Evolutionary conservation across 2,797 vertebrate species (phyloP).

Genomic region (Picus viridis): DNA sequence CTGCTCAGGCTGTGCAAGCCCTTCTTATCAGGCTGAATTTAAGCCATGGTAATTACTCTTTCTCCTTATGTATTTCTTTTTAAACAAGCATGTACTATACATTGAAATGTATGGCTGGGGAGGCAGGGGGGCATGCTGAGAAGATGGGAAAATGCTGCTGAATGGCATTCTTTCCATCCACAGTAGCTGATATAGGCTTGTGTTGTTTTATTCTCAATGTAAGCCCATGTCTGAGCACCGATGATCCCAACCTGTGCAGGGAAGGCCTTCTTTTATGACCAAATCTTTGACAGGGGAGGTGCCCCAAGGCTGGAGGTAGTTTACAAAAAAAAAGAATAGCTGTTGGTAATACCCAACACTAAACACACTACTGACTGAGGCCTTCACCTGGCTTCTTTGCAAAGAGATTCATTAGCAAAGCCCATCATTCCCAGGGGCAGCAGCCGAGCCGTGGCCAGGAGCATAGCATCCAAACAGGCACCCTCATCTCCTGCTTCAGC

Average conservation of each 20-base stretch:
- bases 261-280: not conserved
- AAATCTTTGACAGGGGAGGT: not conserved
- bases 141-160: slow-evolving; percentile 13
- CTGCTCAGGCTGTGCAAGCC: slow-evolving; percentile 6
- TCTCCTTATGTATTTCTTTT: slow-evolving; percentile 54
- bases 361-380: not conserved
- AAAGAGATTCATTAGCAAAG: not conserved
- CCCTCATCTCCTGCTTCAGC: not conserved
- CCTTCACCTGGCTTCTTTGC: not conserved
- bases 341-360: not conserved
- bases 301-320: not conserved
- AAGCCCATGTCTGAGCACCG: not conserved
- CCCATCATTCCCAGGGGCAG: not conserved
- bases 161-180: not conserved
- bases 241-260: rapidly evolving
- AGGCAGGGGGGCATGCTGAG: not conserved
- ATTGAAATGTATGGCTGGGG: slow-evolving; percentile 24
- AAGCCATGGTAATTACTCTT: slow-evolving; percentile 7
- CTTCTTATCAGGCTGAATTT: slow-evolving; percentile 26
- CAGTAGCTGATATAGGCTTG: not conserved
- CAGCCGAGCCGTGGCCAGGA: too few species aligned
- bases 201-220: not conserved
- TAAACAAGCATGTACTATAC: slow-evolving; percentile 52
- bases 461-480: rapidly evolving
- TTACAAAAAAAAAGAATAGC: not conserved